Conservation (phyloP, 2,113 vertebrate species). For the Pleuronectes platessa region DNA sequence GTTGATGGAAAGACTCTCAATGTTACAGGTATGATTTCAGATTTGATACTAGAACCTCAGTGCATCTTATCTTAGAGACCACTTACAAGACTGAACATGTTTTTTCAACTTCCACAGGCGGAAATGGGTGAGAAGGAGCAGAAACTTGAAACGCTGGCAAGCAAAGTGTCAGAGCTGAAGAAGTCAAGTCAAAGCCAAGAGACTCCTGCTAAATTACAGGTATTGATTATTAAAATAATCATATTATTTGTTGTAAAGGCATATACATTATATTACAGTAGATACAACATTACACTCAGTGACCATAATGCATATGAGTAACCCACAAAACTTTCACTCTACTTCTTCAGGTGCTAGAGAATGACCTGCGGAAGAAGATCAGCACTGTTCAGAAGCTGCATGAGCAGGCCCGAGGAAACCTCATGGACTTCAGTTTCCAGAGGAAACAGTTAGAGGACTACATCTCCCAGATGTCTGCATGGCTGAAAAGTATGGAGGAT, state of each 20-base stretch:
- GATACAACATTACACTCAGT: neutral
- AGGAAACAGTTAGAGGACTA: conserved; percentile 88
- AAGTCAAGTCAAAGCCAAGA: conserved; percentile 85
- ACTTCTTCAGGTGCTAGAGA: conserved; percentile 87
- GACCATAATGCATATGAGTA: neutral
- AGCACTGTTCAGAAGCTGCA: conserved; percentile 86
- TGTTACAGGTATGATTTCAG: conserved; percentile 84
- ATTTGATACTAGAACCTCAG: neutral
- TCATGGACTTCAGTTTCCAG: conserved; percentile 88
- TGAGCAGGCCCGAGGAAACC: conserved; percentile 84
- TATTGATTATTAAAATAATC: conserved; percentile 52
- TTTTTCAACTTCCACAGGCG: conserved; percentile 74
- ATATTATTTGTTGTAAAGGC: neutral
- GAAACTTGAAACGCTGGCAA: conserved; percentile 86
- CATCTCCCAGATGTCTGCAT: conserved; percentile 84
- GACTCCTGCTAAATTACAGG: conserved; percentile 90
- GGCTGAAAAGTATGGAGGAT: conserved; percentile 87
- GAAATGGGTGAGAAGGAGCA: conserved; percentile 87
- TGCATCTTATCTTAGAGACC: neutral
- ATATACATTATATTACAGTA: neutral
- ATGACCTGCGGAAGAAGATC: conserved; percentile 90
- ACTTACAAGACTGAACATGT: neutral
- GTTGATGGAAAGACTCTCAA: conserved; percentile 82
- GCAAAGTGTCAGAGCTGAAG: conserved; percentile 89
- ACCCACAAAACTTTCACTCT: neutral